These are phyloP conservation scores for Decapterus maruadsi DNA, from an alignment of 2,797 vertebrate species.

Conservation along the genomic window DNA sequence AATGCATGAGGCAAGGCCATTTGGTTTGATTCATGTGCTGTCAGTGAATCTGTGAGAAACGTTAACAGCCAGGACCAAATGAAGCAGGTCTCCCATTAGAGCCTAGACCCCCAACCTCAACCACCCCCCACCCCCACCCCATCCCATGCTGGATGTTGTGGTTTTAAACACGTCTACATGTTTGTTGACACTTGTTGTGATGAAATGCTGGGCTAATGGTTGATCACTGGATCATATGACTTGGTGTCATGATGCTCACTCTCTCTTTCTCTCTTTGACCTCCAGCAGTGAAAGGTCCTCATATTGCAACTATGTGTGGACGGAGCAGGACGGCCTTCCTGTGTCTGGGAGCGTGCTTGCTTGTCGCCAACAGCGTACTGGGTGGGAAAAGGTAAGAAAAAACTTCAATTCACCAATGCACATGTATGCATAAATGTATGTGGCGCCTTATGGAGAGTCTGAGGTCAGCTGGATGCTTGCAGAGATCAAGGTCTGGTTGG, in stretches of 20 bases:
- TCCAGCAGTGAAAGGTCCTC: conserved; percentile 87
- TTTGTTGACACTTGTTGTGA: conserved; percentile 36
- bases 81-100: too few species aligned
- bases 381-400: conserved; percentile 92
- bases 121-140: not conserved
- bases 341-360: conserved; percentile 91
- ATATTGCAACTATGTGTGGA: conserved; percentile 89
- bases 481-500: conserved; percentile 14
- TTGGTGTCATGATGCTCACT: conserved; percentile 29
- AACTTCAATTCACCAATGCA: conserved; percentile 19
- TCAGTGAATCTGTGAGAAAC: conserved; percentile 48
- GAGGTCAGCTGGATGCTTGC: not conserved
- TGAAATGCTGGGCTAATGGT: conserved; percentile 22
- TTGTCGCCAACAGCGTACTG: conserved; percentile 84
- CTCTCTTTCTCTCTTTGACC: conserved; percentile 59
- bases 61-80: conserved; percentile 25
- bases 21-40: conserved; percentile 63
- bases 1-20: conserved; percentile 53
- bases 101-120: not conserved
- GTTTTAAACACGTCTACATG: conserved; percentile 18
- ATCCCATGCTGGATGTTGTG: conserved; percentile 6
- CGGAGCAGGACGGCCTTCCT: conserved; percentile 86
- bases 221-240: conserved; percentile 30
- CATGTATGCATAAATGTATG: not conserved
- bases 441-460: not conserved